phyloP scores from a whole-genome alignment of 2,797 vertebrate species.

The Pseudomugil tenellus region DNA sequence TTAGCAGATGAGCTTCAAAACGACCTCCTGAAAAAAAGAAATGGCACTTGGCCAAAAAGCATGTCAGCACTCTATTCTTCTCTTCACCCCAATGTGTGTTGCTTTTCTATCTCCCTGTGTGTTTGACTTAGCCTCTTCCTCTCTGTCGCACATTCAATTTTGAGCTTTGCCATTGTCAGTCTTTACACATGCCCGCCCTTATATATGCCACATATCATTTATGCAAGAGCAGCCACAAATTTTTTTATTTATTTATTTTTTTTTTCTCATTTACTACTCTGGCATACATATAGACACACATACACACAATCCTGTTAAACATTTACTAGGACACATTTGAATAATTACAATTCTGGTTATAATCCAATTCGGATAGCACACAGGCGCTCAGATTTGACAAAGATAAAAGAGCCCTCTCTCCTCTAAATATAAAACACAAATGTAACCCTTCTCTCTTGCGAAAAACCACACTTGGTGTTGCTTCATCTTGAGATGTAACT shows the following conservation, averaged over 20 bases:
- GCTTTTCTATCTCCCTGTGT: background rate
- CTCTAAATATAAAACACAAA: constrained; percentile 11
- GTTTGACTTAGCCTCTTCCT: constrained; percentile 40
- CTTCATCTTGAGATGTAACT: constrained; percentile 53
- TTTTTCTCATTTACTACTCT: background rate
- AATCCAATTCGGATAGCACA: constrained; percentile 32
- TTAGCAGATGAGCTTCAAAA: constrained; percentile 72
- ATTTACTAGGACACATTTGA: constrained; percentile 14
- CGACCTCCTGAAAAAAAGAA: constrained; percentile 54
- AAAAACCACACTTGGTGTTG: constrained; percentile 25
- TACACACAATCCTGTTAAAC: constrained; percentile 1
- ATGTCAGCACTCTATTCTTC: constrained; percentile 45
- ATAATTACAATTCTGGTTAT: constrained; percentile 5
- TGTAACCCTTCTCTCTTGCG: constrained; percentile 4
- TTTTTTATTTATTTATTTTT: constrained; percentile 11
- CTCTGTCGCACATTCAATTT: constrained; percentile 35
- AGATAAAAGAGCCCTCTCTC: constrained; percentile 3
- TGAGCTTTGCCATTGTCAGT: constrained; percentile 41
- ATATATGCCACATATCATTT: constrained; percentile 21
- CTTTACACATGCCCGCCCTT: constrained; percentile 19
- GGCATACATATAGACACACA: background rate
- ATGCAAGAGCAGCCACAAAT: constrained; percentile 7
- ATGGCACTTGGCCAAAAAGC: constrained; percentile 58
- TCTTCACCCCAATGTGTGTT: constrained; percentile 1
- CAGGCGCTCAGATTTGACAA: constrained; percentile 23